These are phyloP conservation scores for Drosophila paranaensis DNA, from an alignment of 2,888 invertebrate species.

Conservation along the genomic window DNA sequence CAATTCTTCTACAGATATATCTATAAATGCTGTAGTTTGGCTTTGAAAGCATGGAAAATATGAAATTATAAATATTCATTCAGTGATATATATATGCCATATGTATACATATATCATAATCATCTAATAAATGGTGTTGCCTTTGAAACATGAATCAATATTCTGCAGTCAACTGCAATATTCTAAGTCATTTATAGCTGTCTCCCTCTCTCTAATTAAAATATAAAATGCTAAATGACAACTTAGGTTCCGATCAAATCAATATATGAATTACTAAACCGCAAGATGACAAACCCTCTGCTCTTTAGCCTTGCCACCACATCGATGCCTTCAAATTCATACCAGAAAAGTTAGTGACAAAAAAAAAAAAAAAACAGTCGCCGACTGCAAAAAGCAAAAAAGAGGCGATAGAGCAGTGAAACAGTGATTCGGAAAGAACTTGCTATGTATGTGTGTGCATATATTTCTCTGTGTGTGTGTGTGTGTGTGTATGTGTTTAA, in stretches of 20 bases:
- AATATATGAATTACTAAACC: background rate
- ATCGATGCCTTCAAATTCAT: conserved; percentile 22
- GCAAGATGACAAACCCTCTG: background rate
- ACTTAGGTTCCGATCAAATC: background rate
- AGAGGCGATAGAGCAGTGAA: conserved; percentile 7
- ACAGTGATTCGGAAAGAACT: conserved; percentile 27
- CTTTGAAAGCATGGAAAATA: too few species aligned
- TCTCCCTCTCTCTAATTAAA: too few species aligned
- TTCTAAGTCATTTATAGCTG: background rate
- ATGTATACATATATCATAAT: too few species aligned
- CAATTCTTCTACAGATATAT: too few species aligned
- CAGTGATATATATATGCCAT: too few species aligned
- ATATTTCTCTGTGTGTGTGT: conserved; percentile 38
- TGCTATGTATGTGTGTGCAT: conserved; percentile 20
- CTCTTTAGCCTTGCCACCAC: conserved; percentile 5
- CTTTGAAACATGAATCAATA: too few species aligned
- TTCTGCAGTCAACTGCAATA: background rate
- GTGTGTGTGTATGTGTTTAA: conserved; percentile 68
- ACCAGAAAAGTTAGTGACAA: conserved; percentile 41
- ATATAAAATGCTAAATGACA: background rate
- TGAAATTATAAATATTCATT: too few species aligned
- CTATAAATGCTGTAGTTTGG: too few species aligned
- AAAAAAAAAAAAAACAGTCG: conserved; percentile 22
- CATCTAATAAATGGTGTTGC: too few species aligned
- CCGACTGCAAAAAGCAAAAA: conserved; percentile 32